These are phyloP conservation scores for Peromyscus eremicus DNA, from an alignment of 2,797 vertebrate species.

Conservation along the genomic window DNA sequence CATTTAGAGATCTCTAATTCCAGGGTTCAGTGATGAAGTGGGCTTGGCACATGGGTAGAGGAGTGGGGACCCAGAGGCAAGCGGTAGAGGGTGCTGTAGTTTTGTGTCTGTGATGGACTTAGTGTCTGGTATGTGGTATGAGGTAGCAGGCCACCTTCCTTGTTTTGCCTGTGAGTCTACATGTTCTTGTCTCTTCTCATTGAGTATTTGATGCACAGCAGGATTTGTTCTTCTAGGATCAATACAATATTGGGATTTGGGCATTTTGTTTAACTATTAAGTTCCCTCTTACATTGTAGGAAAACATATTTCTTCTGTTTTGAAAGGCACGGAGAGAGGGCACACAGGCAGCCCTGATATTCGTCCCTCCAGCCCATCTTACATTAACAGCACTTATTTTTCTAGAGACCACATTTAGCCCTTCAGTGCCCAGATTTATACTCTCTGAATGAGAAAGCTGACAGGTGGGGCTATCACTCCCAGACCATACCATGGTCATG, in stretches of 20 bases:
- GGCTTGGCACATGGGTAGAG: neutral
- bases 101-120: neutral
- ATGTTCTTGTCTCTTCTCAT: neutral
- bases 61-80: no score
- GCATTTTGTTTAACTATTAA: neutral
- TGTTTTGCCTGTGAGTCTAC: neutral
- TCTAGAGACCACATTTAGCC: neutral
- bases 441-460: neutral
- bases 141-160: neutral
- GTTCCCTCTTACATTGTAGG: neutral
- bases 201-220: neutral
- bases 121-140: neutral
- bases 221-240: neutral
- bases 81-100: neutral
- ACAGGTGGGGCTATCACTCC: neutral
- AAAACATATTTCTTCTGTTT: neutral
- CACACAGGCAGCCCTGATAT: neutral
- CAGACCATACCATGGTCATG: neutral
- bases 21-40: neutral
- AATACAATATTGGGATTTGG: neutral
- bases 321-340: neutral
- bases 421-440: neutral
- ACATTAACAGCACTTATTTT: neutral
- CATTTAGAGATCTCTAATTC: neutral
- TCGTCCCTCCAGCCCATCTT: neutral